Base-by-base conservation (phyloP, 2,888 invertebrate genomes). In the Agrotis puta region DNA sequence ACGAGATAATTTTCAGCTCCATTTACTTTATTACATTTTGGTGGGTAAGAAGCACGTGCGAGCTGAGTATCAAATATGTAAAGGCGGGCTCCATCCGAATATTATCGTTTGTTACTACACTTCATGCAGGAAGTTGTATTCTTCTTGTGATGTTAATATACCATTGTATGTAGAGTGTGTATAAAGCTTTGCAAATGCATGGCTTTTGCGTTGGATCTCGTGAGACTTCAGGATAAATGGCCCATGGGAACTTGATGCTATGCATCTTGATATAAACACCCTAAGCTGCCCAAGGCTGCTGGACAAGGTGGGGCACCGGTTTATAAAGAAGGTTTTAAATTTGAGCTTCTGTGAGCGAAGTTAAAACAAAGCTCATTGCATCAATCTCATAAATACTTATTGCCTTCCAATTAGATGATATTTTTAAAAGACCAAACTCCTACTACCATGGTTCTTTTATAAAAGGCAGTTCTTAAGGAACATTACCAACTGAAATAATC, bases 11-110 rank as follows among this genome's bases (percentile, higher is more conserved):
- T 92, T 92, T 89, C 87, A 85, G 88, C 89, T 89, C 91, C 91
- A 91, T 92, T 92, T 90, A 89, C 88, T 90, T 91, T 91, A 92
- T 92, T 90, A 91, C 89, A 85, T 91, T 89, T 86, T 83, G 88
- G 87, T 86, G 84, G 86, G 85, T 87, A 89, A 88, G 86, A 83
- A 88, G 84, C 83, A 84, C 85, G 80, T 84, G 84, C 68, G 54
- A 64, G 58, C 59, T 57, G 70, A 69, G 80, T 80, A 83, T 82
- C 69, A 82, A 79, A 83, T 81, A 86, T 84, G 74, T 74, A 74
- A 69, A 62, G 68, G 71, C 27, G 51, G 51, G 74, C 67, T 74
- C 54, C 66, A 62, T 76, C 24, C 64, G 64, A 59, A 70, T 78
- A 71, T 82, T 76, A 75, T 79, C 84, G 84, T 78, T 61, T 76